A percentile compares a stretch with the other conserved stretches of the same genome.
phyloP scores from a whole-genome alignment of 1,140 invertebrate genomes.

The Lasaia peninsularis region DNA sequence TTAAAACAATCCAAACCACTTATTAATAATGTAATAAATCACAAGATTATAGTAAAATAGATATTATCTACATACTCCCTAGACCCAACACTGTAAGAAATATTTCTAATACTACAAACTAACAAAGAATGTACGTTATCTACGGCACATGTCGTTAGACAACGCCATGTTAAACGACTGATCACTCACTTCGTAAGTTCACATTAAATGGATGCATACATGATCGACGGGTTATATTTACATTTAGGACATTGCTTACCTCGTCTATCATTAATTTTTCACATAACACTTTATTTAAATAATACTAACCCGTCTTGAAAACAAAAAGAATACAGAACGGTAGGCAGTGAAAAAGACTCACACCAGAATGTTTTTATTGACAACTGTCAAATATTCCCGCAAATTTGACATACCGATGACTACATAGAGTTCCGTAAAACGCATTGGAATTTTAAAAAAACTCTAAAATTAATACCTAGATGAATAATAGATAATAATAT shows the following conservation, averaged over 20 bases:
- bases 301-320: constrained; percentile 24
- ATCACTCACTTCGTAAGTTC: constrained; percentile 39
- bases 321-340: constrained; percentile 15
- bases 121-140: constrained; percentile 63
- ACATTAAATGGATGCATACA: constrained; percentile 38
- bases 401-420: constrained; percentile 63
- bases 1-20: constrained; percentile 48
- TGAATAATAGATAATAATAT: too few species aligned
- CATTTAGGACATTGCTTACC: constrained; percentile 38
- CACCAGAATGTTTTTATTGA: constrained; percentile 68
- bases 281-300: constrained; percentile 32
- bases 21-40: constrained; percentile 49
- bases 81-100: constrained; percentile 37
- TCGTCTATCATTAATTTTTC: constrained; percentile 36
- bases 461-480: too few species aligned
- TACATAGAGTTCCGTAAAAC: too few species aligned
- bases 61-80: neutral
- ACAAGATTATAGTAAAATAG: neutral
- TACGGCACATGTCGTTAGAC: constrained; percentile 66
- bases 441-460: too few species aligned
- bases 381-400: constrained; percentile 75
- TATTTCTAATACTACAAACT: constrained; percentile 39
- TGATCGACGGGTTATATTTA: constrained; percentile 44
- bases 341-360: constrained; percentile 42
- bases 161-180: constrained; percentile 67